These are phyloP conservation scores for Osedax fenrisi DNA, from an alignment of 2,888 invertebrate genomes.

Conservation along the genomic window DNA sequence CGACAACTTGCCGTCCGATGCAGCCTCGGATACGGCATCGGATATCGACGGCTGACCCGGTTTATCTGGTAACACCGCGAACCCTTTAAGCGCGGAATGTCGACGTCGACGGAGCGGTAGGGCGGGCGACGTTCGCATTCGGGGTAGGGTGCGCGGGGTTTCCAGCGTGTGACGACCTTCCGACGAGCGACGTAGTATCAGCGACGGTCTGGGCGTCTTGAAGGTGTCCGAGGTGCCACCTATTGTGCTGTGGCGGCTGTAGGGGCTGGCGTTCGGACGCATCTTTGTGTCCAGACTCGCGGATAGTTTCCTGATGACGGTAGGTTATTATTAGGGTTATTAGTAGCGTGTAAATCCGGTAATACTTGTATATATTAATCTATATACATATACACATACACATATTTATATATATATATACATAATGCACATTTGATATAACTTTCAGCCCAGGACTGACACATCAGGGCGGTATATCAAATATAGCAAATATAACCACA, in stretches of 20 bases:
- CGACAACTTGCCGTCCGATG: not conserved
- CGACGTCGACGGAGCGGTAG: not conserved
- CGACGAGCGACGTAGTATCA: not conserved
- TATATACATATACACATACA: no score
- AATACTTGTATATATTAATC: no score
- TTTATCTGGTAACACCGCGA: not conserved
- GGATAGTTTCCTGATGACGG: not conserved
- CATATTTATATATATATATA: no score
- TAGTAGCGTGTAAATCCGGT: no score
- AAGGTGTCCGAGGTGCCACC: not conserved
- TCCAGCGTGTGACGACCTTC: not conserved
- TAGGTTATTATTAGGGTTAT: no score
- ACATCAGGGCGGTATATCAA: no score
- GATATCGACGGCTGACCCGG: not conserved
- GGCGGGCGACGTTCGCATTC: not conserved
- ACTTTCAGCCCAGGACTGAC: no score
- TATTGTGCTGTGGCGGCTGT: not conserved
- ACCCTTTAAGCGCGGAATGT: not conserved
- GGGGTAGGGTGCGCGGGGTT: not conserved
- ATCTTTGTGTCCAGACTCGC: not conserved
- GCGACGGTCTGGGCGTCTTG: no score
- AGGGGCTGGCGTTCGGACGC: not conserved
- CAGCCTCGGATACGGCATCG: not conserved
- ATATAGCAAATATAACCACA: no score
- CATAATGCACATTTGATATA: no score